Base-by-base conservation (phyloP, 1,140 invertebrate species). In the Spodoptera frugiperda region DNA sequence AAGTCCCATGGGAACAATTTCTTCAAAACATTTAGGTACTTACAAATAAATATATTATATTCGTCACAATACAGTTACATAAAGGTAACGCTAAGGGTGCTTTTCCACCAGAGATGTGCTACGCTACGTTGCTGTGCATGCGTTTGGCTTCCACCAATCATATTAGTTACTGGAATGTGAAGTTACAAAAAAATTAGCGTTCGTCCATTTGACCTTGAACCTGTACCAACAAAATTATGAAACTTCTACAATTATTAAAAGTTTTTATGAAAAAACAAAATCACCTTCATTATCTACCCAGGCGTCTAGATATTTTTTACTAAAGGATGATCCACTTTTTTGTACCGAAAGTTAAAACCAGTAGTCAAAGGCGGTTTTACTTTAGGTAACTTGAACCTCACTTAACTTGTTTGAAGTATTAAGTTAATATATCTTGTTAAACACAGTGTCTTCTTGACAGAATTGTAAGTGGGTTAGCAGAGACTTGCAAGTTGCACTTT, bases 21-120 rank as follows among this genome's bases (percentile, higher is more conserved):
- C 57, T 75, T 75, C 48, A 48, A 63, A 51, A 63, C 46, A 61
- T 51, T 30, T 71, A n/a, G n/a, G n/a, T n/a, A 54, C 33, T 39
- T 0, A 1, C 4, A 9, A 39, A 39, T 71, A 71, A 19, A 39
- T 65, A n/a, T n/a, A n/a, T n/a, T n/a, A 59, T 39, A 30, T 17
- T 63, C n/a, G 57, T 67, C 17, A 76, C 63, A 67, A 67, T 55
- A 30, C 48, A 76, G 46, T 57, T 54, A 68, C 61, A 76, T 76
- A 76, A 76, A 67, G 15, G 46, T n/a, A 21, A 74, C n/a, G n/a
- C n/a, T n/a, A n/a, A n/a, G n/a, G n/a, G n/a, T n/a, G n/a, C n/a
- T n/a, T n/a, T n/a, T n/a, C n/a, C n/a, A n/a, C n/a, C n/a, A n/a
- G n/a, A n/a, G n/a, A n/a, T n/a, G n/a, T n/a, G n/a, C n/a, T n/a